Conservation (phyloP, 2,797 vertebrate species). For the Melanotaenia maccullochi region DNA sequence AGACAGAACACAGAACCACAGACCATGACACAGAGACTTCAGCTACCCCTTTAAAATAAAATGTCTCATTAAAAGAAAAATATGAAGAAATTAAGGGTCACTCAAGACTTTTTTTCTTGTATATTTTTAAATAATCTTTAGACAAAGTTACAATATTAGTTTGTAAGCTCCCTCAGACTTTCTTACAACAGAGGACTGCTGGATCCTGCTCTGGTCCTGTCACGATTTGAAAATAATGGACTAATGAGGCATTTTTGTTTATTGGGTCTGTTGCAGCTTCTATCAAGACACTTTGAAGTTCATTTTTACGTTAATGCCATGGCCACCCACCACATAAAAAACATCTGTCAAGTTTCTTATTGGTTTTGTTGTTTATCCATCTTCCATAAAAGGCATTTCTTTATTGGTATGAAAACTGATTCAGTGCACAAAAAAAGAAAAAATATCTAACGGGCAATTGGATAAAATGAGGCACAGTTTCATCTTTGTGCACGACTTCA, state of each 20-base stretch:
- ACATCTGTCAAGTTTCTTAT: background rate
- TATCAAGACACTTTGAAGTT: background rate
- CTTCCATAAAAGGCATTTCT: conserved; percentile 2
- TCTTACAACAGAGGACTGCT: too few relatives aligned
- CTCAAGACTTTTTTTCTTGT: too few relatives aligned
- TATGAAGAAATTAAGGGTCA: too few relatives aligned
- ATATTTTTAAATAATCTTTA: too few relatives aligned
- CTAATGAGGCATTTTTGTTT: background rate
- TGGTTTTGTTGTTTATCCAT: background rate
- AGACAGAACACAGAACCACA: too few relatives aligned
- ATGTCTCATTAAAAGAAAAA: too few relatives aligned
- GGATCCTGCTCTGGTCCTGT: background rate
- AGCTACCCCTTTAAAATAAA: too few relatives aligned
- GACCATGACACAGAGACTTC: too few relatives aligned
- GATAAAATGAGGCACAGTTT: conserved; percentile 29
- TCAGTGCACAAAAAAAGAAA: conserved; percentile 1
- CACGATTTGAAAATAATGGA: background rate
- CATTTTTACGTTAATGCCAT: background rate
- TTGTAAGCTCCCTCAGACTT: too few relatives aligned
- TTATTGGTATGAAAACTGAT: conserved; percentile 7
- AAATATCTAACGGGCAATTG: conserved; percentile 19
- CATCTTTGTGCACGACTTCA: conserved; percentile 30
- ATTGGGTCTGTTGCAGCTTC: too few relatives aligned
- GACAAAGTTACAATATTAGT: too few relatives aligned
- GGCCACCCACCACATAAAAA: background rate